A percentile compares a stretch with the other conserved stretches of the same genome.
Evolutionary conservation across 2,888 invertebrate species (phyloP).

Genomic region (Metallyticus violacea): DNA sequence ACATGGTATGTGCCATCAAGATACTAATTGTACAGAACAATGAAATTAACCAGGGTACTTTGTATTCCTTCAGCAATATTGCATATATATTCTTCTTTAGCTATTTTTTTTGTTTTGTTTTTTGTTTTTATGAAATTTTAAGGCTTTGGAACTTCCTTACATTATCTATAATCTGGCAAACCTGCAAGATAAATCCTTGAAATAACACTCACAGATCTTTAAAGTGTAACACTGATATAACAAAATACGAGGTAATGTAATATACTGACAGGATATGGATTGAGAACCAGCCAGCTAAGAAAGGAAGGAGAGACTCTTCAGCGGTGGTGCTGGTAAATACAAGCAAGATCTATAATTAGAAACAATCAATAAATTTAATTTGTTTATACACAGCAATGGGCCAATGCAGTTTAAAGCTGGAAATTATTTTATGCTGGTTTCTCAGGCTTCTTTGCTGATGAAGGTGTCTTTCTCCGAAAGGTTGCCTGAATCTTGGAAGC

Average conservation of each 20-base stretch:
- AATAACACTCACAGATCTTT: too few species aligned
- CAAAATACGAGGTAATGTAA: neutral
- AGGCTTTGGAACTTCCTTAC: too few species aligned
- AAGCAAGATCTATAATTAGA: neutral
- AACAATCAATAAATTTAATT: neutral
- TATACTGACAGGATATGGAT: neutral
- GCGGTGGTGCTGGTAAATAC: neutral
- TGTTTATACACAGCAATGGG: neutral
- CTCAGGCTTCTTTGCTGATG: neutral
- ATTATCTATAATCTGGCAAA: neutral
- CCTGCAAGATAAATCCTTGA: neutral
- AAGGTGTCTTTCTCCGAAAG: neutral
- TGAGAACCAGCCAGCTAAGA: neutral
- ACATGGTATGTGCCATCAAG: too few species aligned
- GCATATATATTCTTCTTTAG: too few species aligned
- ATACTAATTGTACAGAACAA: too few species aligned
- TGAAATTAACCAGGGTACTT: too few species aligned
- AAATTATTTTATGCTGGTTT: neutral
- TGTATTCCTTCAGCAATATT: too few species aligned
- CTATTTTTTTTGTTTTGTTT: too few species aligned
- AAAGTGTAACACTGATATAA: too few species aligned
- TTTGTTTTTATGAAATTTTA: too few species aligned
- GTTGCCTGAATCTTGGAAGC: conserved; percentile 10
- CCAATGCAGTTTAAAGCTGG: neutral
- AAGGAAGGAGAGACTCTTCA: neutral